A percentile compares a stretch with the other conserved stretches of the same genome.
phyloP scores from a whole-genome alignment of 2,797 vertebrate species.

The Oreochromis grahami region DNA sequence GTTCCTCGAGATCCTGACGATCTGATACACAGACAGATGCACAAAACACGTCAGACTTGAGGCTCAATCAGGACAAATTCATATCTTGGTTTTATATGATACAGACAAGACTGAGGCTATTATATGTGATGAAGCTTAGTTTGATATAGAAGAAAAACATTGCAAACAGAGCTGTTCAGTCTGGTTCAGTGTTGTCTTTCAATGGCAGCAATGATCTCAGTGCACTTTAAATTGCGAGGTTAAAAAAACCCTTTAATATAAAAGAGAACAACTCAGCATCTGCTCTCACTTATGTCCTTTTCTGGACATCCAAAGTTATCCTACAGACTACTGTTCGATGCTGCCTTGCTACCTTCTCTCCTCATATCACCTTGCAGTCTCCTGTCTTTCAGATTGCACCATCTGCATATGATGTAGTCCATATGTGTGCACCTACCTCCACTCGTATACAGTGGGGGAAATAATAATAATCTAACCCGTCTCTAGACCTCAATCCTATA shows the following conservation, averaged over 20 bases:
- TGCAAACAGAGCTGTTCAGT: not conserved
- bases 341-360: not conserved
- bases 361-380: not conserved
- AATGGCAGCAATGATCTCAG: not conserved
- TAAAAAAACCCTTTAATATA: not conserved
- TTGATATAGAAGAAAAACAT: slow-evolving; percentile 10
- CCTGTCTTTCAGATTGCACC: not conserved
- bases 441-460: not conserved
- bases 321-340: not conserved
- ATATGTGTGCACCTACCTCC: not conserved
- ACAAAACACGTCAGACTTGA: slow-evolving; percentile 6
- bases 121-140: not conserved
- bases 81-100: slow-evolving; percentile 25
- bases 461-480: not conserved
- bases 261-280: not conserved
- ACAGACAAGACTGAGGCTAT: not conserved
- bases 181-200: not conserved
- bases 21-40: slow-evolving; percentile 66
- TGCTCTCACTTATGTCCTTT: not conserved
- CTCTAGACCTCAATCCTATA: not conserved
- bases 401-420: not conserved
- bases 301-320: not conserved
- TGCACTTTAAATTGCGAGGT: not conserved
- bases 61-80: not conserved
- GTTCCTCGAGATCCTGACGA: slow-evolving; percentile 95